These are phyloP conservation scores for Diadegma fenestrale DNA, from an alignment of 2,888 invertebrate species.

Conservation along the genomic window DNA sequence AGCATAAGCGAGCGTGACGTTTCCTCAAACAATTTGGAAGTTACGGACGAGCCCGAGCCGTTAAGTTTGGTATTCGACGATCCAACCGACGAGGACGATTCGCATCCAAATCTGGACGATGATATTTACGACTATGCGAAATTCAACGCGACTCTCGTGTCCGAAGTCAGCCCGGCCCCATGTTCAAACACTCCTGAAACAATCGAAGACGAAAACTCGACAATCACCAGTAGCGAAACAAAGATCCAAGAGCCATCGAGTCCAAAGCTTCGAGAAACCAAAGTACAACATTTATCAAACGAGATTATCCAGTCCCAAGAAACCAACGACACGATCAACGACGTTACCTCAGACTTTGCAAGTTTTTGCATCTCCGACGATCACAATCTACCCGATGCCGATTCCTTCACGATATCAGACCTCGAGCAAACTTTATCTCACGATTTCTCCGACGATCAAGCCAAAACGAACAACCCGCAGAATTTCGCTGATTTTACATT, in stretches of 20 bases:
- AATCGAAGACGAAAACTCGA: conserved; percentile 24
- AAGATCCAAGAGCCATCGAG: conserved; percentile 15
- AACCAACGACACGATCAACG: conserved; percentile 56
- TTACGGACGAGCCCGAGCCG: conserved; percentile 79
- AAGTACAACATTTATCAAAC: conserved; percentile 24
- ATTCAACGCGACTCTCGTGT: conserved; percentile 73
- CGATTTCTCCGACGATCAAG: conserved; percentile 58
- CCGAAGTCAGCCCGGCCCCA: conserved; percentile 64
- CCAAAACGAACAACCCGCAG: conserved; percentile 61
- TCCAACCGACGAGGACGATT: conserved; percentile 75
- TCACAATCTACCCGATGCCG: conserved; percentile 49
- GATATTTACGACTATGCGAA: conserved; percentile 80
- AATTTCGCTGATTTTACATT: conserved; percentile 72
- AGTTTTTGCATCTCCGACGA: conserved; percentile 68
- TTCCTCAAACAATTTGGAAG: conserved; percentile 75
- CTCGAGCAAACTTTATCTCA: conserved; percentile 61
- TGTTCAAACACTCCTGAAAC: conserved; percentile 16
- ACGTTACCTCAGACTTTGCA: conserved; percentile 65
- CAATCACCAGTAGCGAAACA: conserved; percentile 28
- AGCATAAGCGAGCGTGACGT: conserved; percentile 75
- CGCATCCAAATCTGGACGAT: conserved; percentile 74
- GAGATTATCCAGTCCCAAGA: conserved; percentile 54
- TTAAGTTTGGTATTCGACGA: conserved; percentile 81
- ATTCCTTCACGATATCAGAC: conserved; percentile 68
- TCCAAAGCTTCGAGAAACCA: not conserved